Percentiles rank a stretch among this genome's conserved stretches.
Evolutionary conservation across 2,888 invertebrate species (phyloP).

Genomic region (Mylabris sibirica): DNA sequence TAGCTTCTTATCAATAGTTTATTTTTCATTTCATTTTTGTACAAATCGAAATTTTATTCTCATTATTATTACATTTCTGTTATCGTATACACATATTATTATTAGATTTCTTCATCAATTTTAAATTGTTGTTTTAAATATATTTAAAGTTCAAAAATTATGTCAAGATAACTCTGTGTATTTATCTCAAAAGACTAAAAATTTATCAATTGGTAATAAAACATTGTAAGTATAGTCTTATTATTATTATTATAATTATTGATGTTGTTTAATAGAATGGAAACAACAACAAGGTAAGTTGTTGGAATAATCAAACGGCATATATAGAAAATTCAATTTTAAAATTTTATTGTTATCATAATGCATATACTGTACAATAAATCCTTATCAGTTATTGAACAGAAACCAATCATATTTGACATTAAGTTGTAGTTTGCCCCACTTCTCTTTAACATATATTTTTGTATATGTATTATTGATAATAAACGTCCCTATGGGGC

Average conservation of each 20-base stretch:
- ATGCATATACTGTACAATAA: constrained; percentile 17
- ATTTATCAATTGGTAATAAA: neutral
- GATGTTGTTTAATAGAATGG: neutral
- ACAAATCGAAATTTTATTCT: constrained; percentile 8
- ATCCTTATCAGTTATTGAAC: constrained; percentile 55
- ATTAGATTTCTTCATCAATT: constrained; percentile 2
- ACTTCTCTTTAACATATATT: constrained; percentile 32
- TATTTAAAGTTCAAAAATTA: constrained; percentile 2
- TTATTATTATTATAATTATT: neutral
- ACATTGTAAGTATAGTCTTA: neutral
- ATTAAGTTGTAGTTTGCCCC: constrained; percentile 43
- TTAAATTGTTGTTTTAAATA: neutral
- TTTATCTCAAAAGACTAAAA: neutral
- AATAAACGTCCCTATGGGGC: constrained; percentile 15
- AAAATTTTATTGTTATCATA: constrained; percentile 21
- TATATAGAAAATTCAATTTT: constrained; percentile 8
- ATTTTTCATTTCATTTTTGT: neutral
- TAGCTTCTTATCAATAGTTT: neutral
- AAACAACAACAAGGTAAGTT: neutral
- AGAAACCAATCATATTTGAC: constrained; percentile 51
- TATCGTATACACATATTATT: neutral
- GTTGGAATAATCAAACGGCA: neutral
- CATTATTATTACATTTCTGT: constrained; percentile 9
- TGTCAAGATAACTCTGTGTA: neutral
- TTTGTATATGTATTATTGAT: constrained; percentile 17